Evolutionary conservation across 2,888 invertebrate genomes (phyloP), one percentile per base, ranked within the genome.

Genomic region (Ectemnius cavifrons): DNA sequence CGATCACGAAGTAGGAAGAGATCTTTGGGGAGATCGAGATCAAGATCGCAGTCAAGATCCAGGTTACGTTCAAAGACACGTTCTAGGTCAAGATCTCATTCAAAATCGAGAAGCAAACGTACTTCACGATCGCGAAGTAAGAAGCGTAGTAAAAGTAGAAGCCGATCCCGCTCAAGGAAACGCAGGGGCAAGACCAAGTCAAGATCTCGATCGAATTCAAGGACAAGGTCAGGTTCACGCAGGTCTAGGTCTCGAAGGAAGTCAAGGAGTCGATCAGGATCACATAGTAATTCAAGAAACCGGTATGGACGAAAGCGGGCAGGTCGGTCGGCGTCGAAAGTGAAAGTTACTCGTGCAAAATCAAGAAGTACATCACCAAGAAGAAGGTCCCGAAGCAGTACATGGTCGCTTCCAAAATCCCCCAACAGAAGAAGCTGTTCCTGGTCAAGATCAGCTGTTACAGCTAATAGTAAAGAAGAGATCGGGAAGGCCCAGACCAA

Each of bases 391-490:
- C 88, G 93, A 0, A 93, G 94, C 0, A 93, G 93, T 78, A 94
- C 94, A 16, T 94, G 94, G 94, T 94, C 94, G 0, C 86, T 93
- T 62, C 93, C 93, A 71, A 82, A 92, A 77, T 92, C 93, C 11
- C 80, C 91, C 1, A 71, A 84, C 57, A 75, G 85, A 56, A 79
- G 89, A 37, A 90, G 90, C 57, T 92, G 92, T 76, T 93, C 93
- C 0, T 93, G 94, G 93, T 93, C 94, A 0, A 92, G 92, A 77
- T 76, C 69, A n/a, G 82, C 67, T 2, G 82, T 84, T 8, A 46
- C 23, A 16, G 52, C 58, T 1, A 73, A 71, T 47, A 57, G 62
- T 47, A 70, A 66, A 20, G 62, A 28, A 27, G 71, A 79, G 5
- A 16, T 47, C 2, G 65, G 4, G 8, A 69, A 73, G 1, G 37